These are phyloP conservation scores for Chaenocephalus aceratus DNA, from an alignment of 2,113 vertebrate species.

Conservation along the genomic window DNA sequence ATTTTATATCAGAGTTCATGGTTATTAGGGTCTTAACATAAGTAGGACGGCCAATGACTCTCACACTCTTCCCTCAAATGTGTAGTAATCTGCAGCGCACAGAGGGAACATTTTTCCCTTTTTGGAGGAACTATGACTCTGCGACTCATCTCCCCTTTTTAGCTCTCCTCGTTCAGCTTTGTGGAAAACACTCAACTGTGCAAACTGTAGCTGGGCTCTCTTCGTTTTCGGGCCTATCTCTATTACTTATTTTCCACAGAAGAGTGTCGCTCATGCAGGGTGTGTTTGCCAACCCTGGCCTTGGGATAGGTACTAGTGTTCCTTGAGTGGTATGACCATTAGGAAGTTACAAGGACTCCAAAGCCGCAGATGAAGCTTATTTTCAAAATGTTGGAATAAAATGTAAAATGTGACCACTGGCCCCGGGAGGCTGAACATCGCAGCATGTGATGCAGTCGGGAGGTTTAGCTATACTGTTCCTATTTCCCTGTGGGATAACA, in stretches of 20 bases:
- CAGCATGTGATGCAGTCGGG: constrained; percentile 11
- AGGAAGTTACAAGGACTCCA: constrained; percentile 38
- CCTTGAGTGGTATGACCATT: constrained; percentile 35
- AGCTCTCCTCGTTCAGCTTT: constrained; percentile 52
- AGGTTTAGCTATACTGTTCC: constrained; percentile 49
- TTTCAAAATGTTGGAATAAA: constrained; percentile 44
- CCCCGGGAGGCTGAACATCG: constrained; percentile 17
- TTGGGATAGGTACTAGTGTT: constrained; percentile 47
- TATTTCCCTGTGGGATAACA: constrained; percentile 35
- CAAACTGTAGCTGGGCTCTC: constrained; percentile 59
- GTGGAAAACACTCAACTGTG: constrained; percentile 34
- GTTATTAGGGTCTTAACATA: constrained; percentile 70
- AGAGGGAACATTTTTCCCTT: constrained; percentile 37
- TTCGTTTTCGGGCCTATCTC: constrained; percentile 35
- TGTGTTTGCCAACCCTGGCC: constrained; percentile 47
- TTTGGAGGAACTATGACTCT: constrained; percentile 36
- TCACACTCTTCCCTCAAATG: constrained; percentile 57
- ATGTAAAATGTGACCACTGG: constrained; percentile 24
- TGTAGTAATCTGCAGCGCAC: constrained; percentile 50
- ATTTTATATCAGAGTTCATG: constrained; percentile 57
- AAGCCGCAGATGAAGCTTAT: constrained; percentile 30
- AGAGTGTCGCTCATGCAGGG: constrained; percentile 53
- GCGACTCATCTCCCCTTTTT: constrained; percentile 40
- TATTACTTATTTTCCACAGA: constrained; percentile 57
- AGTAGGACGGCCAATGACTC: constrained; percentile 72